A percentile compares a stretch with the other conserved stretches of the same genome.
Conservation (phyloP, 2,113 vertebrate genomes). For the Sylvietta virens region DNA sequence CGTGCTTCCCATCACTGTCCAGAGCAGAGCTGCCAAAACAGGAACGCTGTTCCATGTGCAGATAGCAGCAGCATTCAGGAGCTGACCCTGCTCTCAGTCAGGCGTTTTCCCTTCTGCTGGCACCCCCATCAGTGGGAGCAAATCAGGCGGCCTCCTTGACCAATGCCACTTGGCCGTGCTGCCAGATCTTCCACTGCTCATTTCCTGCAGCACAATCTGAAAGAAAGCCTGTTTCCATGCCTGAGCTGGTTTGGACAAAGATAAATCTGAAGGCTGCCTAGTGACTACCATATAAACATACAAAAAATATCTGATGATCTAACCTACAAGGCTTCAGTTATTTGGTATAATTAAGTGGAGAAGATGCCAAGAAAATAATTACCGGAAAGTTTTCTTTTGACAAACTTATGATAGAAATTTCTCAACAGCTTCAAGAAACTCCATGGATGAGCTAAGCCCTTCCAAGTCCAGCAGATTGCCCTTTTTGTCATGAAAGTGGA, state of each 20-base stretch:
- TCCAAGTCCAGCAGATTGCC: constrained; percentile 54
- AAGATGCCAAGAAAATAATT: constrained; percentile 41
- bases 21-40: background rate
- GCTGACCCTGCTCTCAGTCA: background rate
- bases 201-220: constrained; percentile 18
- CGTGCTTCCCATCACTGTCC: background rate
- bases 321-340: constrained; percentile 19
- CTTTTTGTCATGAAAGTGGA: constrained; percentile 44
- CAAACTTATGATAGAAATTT: constrained; percentile 58
- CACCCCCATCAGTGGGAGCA: background rate
- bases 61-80: background rate
- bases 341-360: constrained; percentile 37
- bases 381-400: background rate
- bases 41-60: background rate
- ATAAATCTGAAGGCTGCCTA: constrained; percentile 32
- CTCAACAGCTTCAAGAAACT: constrained; percentile 63
- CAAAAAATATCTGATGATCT: background rate
- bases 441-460: constrained; percentile 46
- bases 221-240: background rate
- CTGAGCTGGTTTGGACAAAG: constrained; percentile 6
- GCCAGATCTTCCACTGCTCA: background rate
- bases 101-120: background rate
- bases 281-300: constrained; percentile 3
- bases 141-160: background rate
- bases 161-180: background rate